Conservation (phyloP, 2,888 invertebrate genomes). For the Aleiodes alternator region DNA sequence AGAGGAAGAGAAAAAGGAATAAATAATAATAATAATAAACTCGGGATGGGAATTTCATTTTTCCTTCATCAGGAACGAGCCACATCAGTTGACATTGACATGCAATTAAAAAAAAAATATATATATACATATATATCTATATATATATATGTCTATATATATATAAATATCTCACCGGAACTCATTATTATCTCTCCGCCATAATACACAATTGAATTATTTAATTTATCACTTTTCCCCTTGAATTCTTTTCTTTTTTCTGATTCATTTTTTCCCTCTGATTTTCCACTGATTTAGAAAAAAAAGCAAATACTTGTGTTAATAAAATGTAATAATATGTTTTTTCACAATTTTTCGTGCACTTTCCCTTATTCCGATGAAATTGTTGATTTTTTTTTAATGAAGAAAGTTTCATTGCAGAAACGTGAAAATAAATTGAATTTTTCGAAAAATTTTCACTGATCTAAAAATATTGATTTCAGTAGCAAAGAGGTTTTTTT, state of each 20-base stretch:
- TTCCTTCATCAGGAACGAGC: conserved; percentile 26
- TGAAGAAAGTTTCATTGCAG: conserved; percentile 17
- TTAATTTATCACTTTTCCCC: not conserved
- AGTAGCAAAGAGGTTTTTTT: too few relatives aligned
- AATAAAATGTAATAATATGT: conserved; percentile 35
- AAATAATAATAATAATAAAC: conserved; percentile 9
- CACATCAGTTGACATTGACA: not conserved
- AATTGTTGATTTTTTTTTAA: not conserved
- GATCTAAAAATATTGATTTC: not conserved
- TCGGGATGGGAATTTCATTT: conserved; percentile 22
- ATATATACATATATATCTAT: too few relatives aligned
- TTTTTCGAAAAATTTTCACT: not conserved
- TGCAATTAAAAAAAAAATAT: not conserved
- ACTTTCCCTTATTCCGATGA: conserved; percentile 31
- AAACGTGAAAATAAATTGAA: not conserved
- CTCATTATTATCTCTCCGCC: not conserved
- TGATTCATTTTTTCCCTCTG: not conserved
- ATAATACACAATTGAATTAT: too few relatives aligned
- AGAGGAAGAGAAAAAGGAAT: conserved; percentile 13
- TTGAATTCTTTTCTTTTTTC: conserved; percentile 4
- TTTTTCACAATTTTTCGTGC: conserved; percentile 16
- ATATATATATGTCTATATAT: too few relatives aligned
- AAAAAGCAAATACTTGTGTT: not conserved
- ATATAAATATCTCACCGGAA: not conserved
- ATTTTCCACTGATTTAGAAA: conserved; percentile 1